A percentile compares a stretch with the other conserved stretches of the same genome.
Evolutionary conservation across 2,113 vertebrate species (phyloP).

Genomic region (Proteles cristata): DNA sequence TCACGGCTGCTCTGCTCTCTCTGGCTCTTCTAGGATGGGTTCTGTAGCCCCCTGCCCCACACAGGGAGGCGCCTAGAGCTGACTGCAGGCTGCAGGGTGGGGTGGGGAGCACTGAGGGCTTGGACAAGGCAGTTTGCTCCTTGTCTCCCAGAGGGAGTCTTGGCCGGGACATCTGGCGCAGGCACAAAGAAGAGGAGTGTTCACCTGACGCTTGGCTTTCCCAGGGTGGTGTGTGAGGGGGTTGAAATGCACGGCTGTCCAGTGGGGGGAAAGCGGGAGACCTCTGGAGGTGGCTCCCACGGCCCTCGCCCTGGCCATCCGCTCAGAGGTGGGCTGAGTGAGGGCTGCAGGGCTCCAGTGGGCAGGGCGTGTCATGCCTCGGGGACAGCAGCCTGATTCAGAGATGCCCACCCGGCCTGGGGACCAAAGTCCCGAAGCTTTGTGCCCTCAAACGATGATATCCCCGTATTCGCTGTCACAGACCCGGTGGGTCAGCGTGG

Average conservation of each 20-base stretch:
- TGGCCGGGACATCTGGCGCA: neutral
- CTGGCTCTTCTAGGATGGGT: no score
- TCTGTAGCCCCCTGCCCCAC: no score
- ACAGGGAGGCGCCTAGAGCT: no score
- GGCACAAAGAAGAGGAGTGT: neutral
- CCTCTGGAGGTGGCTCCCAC: neutral
- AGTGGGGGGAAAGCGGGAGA: neutral
- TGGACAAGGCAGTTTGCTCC: no score
- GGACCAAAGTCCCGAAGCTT: neutral
- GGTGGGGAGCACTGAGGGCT: neutral
- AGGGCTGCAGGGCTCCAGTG: neutral
- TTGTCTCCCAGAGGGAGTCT: neutral
- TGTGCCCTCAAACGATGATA: neutral
- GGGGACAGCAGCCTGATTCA: neutral
- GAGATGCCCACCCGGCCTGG: no score
- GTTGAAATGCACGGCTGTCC: accelerated
- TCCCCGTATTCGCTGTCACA: accelerated
- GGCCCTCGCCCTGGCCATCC: accelerated
- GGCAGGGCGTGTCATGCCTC: neutral
- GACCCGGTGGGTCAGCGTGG: neutral
- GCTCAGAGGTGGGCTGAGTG: neutral
- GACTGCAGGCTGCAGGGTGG: neutral
- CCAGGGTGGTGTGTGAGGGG: neutral
- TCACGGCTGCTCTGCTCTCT: no score
- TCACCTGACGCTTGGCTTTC: neutral